These are phyloP conservation scores for Papilio elwesi DNA, from an alignment of 2,888 invertebrate species.

Conservation along the genomic window DNA sequence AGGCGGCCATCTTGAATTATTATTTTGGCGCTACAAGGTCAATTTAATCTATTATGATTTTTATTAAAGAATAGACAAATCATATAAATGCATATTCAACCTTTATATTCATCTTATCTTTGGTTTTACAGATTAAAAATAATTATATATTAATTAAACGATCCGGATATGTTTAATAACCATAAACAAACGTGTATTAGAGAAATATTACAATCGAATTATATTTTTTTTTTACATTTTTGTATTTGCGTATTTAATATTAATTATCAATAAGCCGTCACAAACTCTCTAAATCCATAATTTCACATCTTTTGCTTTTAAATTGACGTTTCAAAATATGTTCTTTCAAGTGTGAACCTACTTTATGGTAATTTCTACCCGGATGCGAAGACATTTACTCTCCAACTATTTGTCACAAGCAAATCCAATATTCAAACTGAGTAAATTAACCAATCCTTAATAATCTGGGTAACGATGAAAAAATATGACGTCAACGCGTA, in stretches of 20 bases:
- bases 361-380: slow-evolving; percentile 34
- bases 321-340: not conserved
- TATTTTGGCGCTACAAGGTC: slow-evolving; percentile 32
- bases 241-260: no score
- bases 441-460: slow-evolving; percentile 5
- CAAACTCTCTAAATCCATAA: not conserved
- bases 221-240: no score
- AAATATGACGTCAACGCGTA: slow-evolving; percentile 29
- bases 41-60: slow-evolving; percentile 25
- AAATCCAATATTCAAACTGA: slow-evolving; percentile 4
- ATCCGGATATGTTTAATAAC: no score
- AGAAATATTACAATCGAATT: no score
- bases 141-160: not conserved
- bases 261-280: no score
- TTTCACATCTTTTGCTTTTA: not conserved
- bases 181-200: no score
- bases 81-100: slow-evolving; percentile 21
- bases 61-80: slow-evolving; percentile 32
- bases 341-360: not conserved
- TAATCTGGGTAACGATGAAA: slow-evolving; percentile 24
- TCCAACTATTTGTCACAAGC: slow-evolving; percentile 13
- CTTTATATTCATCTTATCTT: not conserved
- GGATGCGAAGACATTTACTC: slow-evolving; percentile 17
- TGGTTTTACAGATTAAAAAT: not conserved
- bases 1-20: slow-evolving; percentile 35